These are phyloP conservation scores for Nasonia oneida DNA, from an alignment of 2,888 invertebrate species.

Conservation along the genomic window DNA sequence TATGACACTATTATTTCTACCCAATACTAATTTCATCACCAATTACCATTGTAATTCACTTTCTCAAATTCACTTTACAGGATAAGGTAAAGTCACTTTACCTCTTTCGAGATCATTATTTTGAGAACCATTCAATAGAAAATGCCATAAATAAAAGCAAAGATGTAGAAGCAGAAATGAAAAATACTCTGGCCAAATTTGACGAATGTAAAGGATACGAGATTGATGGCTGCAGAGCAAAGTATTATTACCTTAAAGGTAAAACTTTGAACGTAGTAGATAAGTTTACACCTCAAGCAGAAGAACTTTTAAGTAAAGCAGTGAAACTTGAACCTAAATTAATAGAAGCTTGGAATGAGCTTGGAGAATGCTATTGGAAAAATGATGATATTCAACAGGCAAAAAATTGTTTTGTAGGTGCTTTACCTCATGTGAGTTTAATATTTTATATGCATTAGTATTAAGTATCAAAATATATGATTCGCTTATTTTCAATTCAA, in stretches of 20 bases:
- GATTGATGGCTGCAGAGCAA: conserved; percentile 80
- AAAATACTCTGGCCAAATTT: conserved; percentile 83
- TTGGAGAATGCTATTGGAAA: conserved; percentile 95
- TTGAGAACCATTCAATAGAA: conserved; percentile 86
- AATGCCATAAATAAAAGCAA: conserved; percentile 85
- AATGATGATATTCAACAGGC: conserved; percentile 90
- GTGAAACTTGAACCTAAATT: conserved; percentile 91
- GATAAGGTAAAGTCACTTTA: conserved; percentile 85
- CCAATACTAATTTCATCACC: conserved; percentile 28
- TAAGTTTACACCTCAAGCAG: conserved; percentile 85
- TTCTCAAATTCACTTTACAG: conserved; percentile 80
- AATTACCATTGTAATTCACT: conserved; percentile 29
- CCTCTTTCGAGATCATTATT: conserved; percentile 88
- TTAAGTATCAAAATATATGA: conserved; percentile 31
- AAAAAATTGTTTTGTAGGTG: conserved; percentile 90
- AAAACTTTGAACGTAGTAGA: conserved; percentile 87
- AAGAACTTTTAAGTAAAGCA: conserved; percentile 89
- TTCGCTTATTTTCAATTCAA: conserved; percentile 40
- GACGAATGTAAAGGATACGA: conserved; percentile 84
- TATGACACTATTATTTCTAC: conserved; percentile 63
- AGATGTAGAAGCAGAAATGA: conserved; percentile 84
- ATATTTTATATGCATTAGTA: conserved; percentile 44
- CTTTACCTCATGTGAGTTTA: conserved; percentile 84
- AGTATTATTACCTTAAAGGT: conserved; percentile 87
- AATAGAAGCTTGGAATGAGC: conserved; percentile 92